These are phyloP conservation scores for Cinara cedri DNA, from an alignment of 2,888 invertebrate genomes.

Conservation along the genomic window DNA sequence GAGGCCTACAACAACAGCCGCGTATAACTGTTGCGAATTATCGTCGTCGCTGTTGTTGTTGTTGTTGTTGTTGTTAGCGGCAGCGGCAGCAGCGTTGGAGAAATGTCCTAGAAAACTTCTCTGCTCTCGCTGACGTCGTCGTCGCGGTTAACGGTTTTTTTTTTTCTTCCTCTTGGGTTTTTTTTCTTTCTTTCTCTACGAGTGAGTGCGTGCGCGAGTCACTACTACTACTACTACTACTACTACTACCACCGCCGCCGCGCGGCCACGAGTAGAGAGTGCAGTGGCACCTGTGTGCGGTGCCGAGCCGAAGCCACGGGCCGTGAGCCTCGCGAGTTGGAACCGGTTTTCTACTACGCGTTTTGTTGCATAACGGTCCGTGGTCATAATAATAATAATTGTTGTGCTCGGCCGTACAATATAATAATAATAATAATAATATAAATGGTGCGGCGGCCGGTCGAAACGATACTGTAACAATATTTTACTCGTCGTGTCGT, in stretches of 20 bases:
- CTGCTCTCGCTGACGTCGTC: not conserved
- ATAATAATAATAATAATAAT: constrained; percentile 23
- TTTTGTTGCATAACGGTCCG: constrained; percentile 51
- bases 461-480: no score
- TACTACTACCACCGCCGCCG: not conserved
- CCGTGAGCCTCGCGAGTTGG: constrained; percentile 2
- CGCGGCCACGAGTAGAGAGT: constrained; percentile 28
- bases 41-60: constrained; percentile 8
- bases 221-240: not conserved
- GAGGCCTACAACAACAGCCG: not conserved
- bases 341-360: constrained; percentile 46
- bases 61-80: no score
- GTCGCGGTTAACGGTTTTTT: constrained; percentile 46
- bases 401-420: not conserved
- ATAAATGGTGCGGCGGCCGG: no score
- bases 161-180: not conserved
- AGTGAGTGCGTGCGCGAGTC: not conserved
- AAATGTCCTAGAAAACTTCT: constrained; percentile 53
- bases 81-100: no score
- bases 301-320: constrained; percentile 21
- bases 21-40: constrained; percentile 22
- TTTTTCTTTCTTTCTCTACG: not conserved
- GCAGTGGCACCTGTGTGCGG: constrained; percentile 47
- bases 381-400: constrained; percentile 31
- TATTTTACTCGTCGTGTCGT: not conserved